These are phyloP conservation scores for Aegithalos caudatus DNA, from an alignment of 2,113 vertebrate species.

Conservation along the genomic window DNA sequence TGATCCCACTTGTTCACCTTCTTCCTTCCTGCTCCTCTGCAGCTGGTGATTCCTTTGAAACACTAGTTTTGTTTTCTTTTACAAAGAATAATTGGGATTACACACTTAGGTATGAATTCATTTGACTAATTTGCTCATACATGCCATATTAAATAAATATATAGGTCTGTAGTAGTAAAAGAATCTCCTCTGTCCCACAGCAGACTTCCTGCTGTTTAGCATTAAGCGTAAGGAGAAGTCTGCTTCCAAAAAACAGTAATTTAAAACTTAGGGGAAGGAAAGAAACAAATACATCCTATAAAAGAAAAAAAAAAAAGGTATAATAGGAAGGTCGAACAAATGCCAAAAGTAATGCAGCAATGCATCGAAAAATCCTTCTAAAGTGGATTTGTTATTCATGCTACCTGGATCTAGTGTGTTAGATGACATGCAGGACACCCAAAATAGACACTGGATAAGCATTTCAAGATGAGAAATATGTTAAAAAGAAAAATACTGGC, in stretches of 20 bases:
- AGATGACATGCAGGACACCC: background rate
- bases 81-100: background rate
- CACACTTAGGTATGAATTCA: background rate
- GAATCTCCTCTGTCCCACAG: background rate
- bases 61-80: constrained; percentile 1
- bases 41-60: background rate
- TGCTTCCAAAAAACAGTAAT: background rate
- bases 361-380: background rate
- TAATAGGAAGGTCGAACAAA: background rate
- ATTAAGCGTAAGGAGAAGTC: background rate
- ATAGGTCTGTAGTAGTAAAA: background rate
- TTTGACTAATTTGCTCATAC: background rate
- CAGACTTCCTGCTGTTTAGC: background rate
- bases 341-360: background rate
- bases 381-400: background rate
- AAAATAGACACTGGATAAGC: background rate
- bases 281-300: background rate
- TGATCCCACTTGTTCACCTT: background rate
- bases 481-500: background rate
- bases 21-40: background rate
- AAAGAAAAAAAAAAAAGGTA: background rate
- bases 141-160: background rate
- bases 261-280: background rate
- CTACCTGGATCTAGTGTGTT: background rate
- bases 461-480: background rate